Base-by-base conservation (phyloP, 1,140 invertebrate genomes). In the Heliconius congener region DNA sequence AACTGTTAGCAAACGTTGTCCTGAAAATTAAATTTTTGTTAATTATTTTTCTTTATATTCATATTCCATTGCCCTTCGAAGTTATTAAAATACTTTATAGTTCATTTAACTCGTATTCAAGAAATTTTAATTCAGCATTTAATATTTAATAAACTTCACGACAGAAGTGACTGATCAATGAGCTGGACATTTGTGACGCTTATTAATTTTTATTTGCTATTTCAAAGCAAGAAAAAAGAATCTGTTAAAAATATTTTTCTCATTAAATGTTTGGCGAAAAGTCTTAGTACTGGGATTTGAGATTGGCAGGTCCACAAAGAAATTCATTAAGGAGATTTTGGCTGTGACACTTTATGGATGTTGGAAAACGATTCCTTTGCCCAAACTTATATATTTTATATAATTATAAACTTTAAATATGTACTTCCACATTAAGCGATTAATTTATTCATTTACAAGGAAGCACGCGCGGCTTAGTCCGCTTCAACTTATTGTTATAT, bases 251-350 rank as follows among this genome's bases (percentile, higher is more conserved):
- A 66, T 42, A 66, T 76, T 55, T 76, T 66, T 76, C 55, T n/a
- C 37, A 19, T 37, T 42, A 66, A 76, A 46, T 66, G 42, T 66
- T 76, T 76, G 34, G 42, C 74, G 39, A 66, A 37, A 66, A 66
- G 37, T 60, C 57, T 23, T 76, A 76, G 57, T 30, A 27, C 37
- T 76, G 16, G 74, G 55, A 39, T 66, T 75, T 13, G 74, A 50
- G 78, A 71, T 78, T 76, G 79, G 74, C 78, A 73, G 73, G 52
- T n/a, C 70, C 70, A 75, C 37, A 81, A 76, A 71, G 71, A 73
- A 83, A 81, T 78, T 73, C 66, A 78, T 83, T 81, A 78, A 73
- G 46, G 70, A 83, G 78, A 80, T 84, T 73, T 23, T 78, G 73
- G 76, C 57, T 74, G 71, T 81, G 80, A 81, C 80, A 81, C 76